Conservation (phyloP, 2,888 invertebrate genomes). For the Drosophila lacicola region DNA sequence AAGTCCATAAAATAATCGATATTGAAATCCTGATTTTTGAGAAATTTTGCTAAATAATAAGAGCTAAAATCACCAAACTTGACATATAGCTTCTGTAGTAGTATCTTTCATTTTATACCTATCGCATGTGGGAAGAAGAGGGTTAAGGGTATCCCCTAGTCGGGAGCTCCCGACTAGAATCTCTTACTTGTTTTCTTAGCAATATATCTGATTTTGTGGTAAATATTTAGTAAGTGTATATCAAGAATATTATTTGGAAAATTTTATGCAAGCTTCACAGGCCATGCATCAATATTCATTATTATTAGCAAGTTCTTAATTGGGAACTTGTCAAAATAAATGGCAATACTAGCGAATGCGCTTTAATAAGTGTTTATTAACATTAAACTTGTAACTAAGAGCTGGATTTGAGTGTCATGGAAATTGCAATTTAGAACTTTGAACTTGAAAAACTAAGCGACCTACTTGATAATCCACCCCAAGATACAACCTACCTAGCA, state of each 20-base stretch:
- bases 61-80: too few relatives aligned
- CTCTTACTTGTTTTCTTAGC: not conserved
- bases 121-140: too few relatives aligned
- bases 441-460: constrained; percentile 52
- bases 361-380: constrained; percentile 23
- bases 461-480: constrained; percentile 69
- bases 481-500: constrained; percentile 55
- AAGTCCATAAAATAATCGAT: too few relatives aligned
- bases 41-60: too few relatives aligned
- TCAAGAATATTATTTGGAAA: not conserved
- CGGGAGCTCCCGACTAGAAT: too few relatives aligned
- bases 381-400: constrained; percentile 4
- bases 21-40: too few relatives aligned
- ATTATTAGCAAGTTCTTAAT: constrained; percentile 20
- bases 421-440: constrained; percentile 31
- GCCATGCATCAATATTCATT: not conserved
- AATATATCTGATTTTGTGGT: not conserved
- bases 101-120: too few relatives aligned
- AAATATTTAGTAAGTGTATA: not conserved
- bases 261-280: not conserved
- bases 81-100: too few relatives aligned
- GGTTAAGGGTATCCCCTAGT: too few relatives aligned
- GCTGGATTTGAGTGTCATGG: constrained; percentile 17
- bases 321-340: constrained; percentile 18
- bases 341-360: constrained; percentile 39